A percentile compares a stretch with the other conserved stretches of the same genome.
Evolutionary conservation across 2,888 invertebrate genomes (phyloP).

Genomic region (Drosophila recens): DNA sequence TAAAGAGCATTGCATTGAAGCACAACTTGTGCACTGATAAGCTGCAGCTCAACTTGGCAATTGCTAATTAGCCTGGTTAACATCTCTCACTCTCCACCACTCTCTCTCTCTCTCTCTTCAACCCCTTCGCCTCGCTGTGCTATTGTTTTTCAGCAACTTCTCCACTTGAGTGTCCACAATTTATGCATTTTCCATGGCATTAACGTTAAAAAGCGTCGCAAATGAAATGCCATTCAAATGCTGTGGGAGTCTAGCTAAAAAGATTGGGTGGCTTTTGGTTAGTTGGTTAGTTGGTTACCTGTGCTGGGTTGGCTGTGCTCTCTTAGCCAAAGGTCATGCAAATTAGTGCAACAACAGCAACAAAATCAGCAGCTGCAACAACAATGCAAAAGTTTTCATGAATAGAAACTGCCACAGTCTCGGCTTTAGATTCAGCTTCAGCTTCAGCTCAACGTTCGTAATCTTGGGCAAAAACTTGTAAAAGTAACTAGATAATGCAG

Average conservation of each 20-base stretch:
- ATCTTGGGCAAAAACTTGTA: conserved; percentile 72
- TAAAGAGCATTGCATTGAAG: conserved; percentile 33
- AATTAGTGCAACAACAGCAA: conserved; percentile 66
- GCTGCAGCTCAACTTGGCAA: conserved; percentile 56
- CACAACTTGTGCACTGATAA: conserved; percentile 59
- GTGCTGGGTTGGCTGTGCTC: conserved; percentile 50
- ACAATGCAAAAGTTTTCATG: conserved; percentile 68
- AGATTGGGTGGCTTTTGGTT: conserved; percentile 31
- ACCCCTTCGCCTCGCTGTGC: background rate
- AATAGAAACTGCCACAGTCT: conserved; percentile 52
- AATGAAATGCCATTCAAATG: conserved; percentile 76
- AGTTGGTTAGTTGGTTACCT: conserved; percentile 66
- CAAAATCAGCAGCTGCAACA: conserved; percentile 48
- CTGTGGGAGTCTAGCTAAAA: conserved; percentile 9
- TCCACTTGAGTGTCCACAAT: conserved; percentile 66
- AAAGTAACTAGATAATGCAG: conserved; percentile 74
- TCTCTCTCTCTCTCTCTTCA: background rate
- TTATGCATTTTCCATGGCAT: conserved; percentile 78
- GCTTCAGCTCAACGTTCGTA: conserved; percentile 53
- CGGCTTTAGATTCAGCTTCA: background rate
- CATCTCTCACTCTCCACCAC: conserved; percentile 1
- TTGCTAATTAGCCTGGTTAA: conserved; percentile 55
- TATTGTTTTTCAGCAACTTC: conserved; percentile 65
- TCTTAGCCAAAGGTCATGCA: conserved; percentile 70
- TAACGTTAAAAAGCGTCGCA: conserved; percentile 73